A percentile compares a stretch with the other conserved stretches of the same genome.
Conservation (phyloP, 2,113 vertebrate species). For the Poicephalus meyeri region DNA sequence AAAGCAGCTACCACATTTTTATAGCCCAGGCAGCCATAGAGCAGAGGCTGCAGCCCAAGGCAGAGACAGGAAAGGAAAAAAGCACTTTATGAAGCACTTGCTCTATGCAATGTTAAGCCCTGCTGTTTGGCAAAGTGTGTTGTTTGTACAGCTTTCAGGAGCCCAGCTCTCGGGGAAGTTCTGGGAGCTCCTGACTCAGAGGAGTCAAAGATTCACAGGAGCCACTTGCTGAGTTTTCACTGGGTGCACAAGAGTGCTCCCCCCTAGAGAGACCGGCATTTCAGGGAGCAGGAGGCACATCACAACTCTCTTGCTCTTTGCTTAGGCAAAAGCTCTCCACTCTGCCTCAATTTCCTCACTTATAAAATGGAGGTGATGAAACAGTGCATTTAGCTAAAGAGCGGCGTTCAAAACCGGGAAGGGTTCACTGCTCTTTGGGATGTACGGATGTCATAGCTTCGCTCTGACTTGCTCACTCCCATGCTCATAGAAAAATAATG, state of each 20-base stretch:
- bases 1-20: background rate
- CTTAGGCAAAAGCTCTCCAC: background rate
- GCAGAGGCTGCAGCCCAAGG: background rate
- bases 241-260: fast-evolving
- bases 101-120: fast-evolving
- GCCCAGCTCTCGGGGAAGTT: fast-evolving
- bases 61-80: background rate
- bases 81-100: background rate
- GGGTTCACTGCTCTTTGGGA: background rate
- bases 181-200: background rate
- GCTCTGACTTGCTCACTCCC: background rate
- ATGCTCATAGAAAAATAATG: background rate
- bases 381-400: background rate
- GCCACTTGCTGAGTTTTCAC: background rate
- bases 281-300: background rate
- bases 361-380: fast-evolving
- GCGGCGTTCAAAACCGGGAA: fast-evolving
- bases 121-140: background rate
- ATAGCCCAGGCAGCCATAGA: background rate
- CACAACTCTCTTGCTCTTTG: fast-evolving
- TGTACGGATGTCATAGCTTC: background rate
- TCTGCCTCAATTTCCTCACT: background rate
- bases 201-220: background rate
- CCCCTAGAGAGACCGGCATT: background rate
- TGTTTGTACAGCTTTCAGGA: background rate